These are phyloP conservation scores for Chaetorhynchus papuensis DNA, from an alignment of 2,113 vertebrate species.

Conservation along the genomic window DNA sequence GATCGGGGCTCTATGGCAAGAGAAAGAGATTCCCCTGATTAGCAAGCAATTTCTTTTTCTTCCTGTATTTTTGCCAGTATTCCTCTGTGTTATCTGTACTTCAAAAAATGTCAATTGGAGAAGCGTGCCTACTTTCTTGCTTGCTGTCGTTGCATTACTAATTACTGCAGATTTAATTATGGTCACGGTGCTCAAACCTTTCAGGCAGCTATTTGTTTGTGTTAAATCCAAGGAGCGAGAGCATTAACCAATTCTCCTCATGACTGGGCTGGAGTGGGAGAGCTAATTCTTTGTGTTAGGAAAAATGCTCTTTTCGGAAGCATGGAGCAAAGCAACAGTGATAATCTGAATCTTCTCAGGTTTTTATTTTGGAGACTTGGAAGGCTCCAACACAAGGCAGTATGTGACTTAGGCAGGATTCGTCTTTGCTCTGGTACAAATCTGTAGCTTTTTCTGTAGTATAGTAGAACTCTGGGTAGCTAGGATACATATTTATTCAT, in stretches of 20 bases:
- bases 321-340: neutral
- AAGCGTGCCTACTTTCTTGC: neutral
- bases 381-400: neutral
- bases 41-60: neutral
- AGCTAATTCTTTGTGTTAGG: neutral
- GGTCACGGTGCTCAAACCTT: neutral
- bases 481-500: neutral
- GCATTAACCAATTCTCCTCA: constrained; percentile 3
- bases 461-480: neutral
- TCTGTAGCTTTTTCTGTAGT: neutral
- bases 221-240: constrained; percentile 2
- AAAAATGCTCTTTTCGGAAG: neutral
- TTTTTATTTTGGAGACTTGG: neutral
- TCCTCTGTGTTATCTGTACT: neutral
- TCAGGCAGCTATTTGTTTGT: constrained; percentile 15
- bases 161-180: constrained; percentile 46
- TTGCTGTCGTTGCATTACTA: neutral
- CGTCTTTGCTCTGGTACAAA: neutral
- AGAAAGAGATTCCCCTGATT: neutral
- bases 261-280: neutral
- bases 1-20: neutral
- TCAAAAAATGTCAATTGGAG: neutral
- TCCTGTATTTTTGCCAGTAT: neutral
- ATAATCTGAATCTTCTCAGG: neutral
- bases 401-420: neutral